Conservation (phyloP, 2,888 invertebrate species). For the Folsomia manolachei region DNA sequence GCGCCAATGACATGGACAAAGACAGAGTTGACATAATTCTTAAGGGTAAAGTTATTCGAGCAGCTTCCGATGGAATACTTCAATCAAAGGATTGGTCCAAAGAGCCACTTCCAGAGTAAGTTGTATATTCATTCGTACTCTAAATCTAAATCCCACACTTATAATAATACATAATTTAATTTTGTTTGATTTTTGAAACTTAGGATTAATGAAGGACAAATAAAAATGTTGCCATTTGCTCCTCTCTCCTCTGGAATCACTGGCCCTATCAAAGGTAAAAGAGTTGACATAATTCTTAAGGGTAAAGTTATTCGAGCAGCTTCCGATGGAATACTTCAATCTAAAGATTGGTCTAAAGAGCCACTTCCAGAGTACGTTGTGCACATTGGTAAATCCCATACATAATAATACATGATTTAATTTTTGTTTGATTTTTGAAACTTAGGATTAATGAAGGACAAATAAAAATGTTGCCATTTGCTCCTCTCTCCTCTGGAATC, state of each 20-base stretch:
- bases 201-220: conserved; percentile 47
- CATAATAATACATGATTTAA: too few species aligned
- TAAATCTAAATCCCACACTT: too few species aligned
- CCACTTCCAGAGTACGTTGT: conserved; percentile 69
- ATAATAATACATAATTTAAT: too few species aligned
- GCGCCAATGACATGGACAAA: conserved; percentile 80
- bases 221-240: conserved; percentile 43
- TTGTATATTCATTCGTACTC: too few species aligned
- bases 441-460: conserved; percentile 48
- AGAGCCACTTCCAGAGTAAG: conserved; percentile 77
- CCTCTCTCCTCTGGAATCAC: conserved; percentile 7
- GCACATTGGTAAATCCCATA: too few species aligned
- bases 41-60: conserved; percentile 88
- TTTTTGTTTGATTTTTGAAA: conserved; percentile 12
- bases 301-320: conserved; percentile 89
- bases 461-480: conserved; percentile 42
- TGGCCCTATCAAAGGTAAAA: conserved; percentile 53
- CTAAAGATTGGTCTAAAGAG: conserved; percentile 91
- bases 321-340: conserved; percentile 79
- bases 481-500: conserved; percentile 17
- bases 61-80: conserved; percentile 81
- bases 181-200: too few species aligned
- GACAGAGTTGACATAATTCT: conserved; percentile 92
- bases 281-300: conserved; percentile 89
- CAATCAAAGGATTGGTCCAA: conserved; percentile 91